phyloP scores from a whole-genome alignment of 2,888 invertebrate genomes.

The Gasteruption jaculator region DNA sequence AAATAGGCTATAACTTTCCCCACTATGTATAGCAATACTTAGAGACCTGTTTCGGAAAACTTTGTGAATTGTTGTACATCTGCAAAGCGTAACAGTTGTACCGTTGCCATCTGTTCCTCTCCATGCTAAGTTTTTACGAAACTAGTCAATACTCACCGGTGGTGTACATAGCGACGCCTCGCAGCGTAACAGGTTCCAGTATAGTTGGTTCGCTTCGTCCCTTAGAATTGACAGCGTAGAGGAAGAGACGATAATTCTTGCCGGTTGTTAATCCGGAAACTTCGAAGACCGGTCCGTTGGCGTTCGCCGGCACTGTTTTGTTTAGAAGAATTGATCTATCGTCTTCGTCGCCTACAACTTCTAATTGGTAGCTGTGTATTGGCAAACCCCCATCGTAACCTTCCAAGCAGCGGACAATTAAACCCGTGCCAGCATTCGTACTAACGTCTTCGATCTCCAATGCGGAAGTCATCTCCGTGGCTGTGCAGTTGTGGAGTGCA shows the following conservation, averaged over 20 bases:
- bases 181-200: slow-evolving; percentile 79
- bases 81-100: too few species aligned
- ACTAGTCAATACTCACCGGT: slow-evolving; percentile 80
- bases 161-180: slow-evolving; percentile 76
- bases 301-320: slow-evolving; percentile 57
- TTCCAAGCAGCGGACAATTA: slow-evolving; percentile 82
- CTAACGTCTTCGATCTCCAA: slow-evolving; percentile 35
- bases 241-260: slow-evolving; percentile 72
- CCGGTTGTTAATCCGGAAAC: slow-evolving; percentile 69
- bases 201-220: slow-evolving; percentile 79
- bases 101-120: too few species aligned
- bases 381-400: slow-evolving; percentile 85
- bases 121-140: too few species aligned
- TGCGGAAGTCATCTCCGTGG: slow-evolving; percentile 72
- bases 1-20: too few species aligned
- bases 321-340: slow-evolving; percentile 33
- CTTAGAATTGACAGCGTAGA: slow-evolving; percentile 84
- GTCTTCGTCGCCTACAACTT: slow-evolving; percentile 42
- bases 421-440: slow-evolving; percentile 60
- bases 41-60: too few species aligned
- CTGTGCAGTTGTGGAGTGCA: slow-evolving; percentile 82
- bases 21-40: too few species aligned
- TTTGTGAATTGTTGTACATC: too few species aligned
- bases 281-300: slow-evolving; percentile 65
- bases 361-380: slow-evolving; percentile 42